Percentiles rank a stretch among this genome's conserved stretches.
phyloP scores from a whole-genome alignment of 2,113 vertebrate genomes.

The Antechinus flavipes region DNA sequence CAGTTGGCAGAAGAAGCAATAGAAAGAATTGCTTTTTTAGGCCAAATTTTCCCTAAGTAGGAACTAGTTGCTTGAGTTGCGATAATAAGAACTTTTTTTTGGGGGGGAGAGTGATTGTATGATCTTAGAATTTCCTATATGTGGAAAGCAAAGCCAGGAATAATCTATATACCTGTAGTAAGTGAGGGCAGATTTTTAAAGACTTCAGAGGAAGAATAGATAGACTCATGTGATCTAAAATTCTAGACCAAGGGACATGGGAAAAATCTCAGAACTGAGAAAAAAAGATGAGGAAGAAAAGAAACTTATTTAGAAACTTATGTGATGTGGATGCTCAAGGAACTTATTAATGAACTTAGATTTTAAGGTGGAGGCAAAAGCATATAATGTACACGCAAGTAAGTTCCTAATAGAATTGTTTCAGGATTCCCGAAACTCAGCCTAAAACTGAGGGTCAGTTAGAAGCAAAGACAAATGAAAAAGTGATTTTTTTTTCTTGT shows the following conservation, averaged over 20 bases:
- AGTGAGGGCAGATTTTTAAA: background rate
- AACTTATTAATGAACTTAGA: background rate
- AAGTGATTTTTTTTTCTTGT: background rate
- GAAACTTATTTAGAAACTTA: background rate
- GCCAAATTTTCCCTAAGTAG: background rate
- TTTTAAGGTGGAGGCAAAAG: background rate
- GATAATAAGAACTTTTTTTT: background rate
- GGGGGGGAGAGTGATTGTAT: background rate
- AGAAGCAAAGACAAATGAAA: background rate
- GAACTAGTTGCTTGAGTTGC: background rate
- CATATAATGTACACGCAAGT: background rate
- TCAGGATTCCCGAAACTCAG: background rate
- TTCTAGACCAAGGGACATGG: background rate
- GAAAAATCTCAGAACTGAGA: background rate
- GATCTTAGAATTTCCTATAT: background rate
- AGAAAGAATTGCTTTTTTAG: background rate
- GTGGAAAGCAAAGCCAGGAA: background rate
- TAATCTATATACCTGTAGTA: background rate
- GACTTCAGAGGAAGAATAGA: background rate
- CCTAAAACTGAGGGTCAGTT: background rate
- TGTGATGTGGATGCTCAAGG: background rate
- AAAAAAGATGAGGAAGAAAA: background rate
- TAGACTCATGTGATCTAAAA: background rate
- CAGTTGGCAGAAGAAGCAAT: background rate
- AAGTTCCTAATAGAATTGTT: background rate